Conservation (phyloP, 1,140 invertebrate genomes). For the Asobara japonica region DNA sequence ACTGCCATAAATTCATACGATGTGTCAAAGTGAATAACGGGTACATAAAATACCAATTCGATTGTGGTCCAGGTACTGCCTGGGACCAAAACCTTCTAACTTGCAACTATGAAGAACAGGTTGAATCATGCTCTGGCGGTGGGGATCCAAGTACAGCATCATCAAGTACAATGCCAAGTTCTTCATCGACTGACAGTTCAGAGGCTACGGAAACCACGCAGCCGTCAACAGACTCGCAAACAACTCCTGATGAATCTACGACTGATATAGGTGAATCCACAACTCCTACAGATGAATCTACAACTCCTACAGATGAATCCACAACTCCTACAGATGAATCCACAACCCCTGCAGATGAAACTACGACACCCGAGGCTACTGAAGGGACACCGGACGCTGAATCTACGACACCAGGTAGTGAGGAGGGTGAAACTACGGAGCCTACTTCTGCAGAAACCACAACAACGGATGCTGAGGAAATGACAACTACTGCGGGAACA, state of each 20-base stretch:
- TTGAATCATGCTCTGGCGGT: slow-evolving; percentile 46
- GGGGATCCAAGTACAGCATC: slow-evolving; percentile 31
- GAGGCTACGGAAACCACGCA: slow-evolving; percentile 12
- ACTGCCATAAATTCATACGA: slow-evolving; percentile 72
- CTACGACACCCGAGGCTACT: slow-evolving; percentile 37
- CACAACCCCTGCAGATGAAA: slow-evolving; percentile 45
- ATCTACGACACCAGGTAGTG: slow-evolving; percentile 40
- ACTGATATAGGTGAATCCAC: too few relatives aligned
- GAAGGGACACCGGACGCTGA: slow-evolving; percentile 25
- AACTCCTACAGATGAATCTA: slow-evolving; percentile 50
- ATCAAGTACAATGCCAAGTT: slow-evolving; percentile 35
- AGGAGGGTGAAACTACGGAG: slow-evolving; percentile 39
- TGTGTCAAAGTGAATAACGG: slow-evolving; percentile 64
- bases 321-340: slow-evolving; percentile 11
- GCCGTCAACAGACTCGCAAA: too few relatives aligned
- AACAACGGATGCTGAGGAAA: slow-evolving; percentile 45
- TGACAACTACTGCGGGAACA: slow-evolving; percentile 39
- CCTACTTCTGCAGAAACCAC: slow-evolving; percentile 28
- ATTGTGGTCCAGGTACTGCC: slow-evolving; percentile 54
- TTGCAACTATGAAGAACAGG: slow-evolving; percentile 55
- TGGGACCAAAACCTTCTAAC: slow-evolving; percentile 63
- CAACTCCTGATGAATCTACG: slow-evolving; percentile 30
- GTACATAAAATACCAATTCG: slow-evolving; percentile 58
- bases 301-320: slow-evolving; percentile 22
- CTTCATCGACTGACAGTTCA: slow-evolving; percentile 12